Evolutionary conservation across 2,113 vertebrate species (phyloP).

Genomic region (Chaetorhynchus papuensis): DNA sequence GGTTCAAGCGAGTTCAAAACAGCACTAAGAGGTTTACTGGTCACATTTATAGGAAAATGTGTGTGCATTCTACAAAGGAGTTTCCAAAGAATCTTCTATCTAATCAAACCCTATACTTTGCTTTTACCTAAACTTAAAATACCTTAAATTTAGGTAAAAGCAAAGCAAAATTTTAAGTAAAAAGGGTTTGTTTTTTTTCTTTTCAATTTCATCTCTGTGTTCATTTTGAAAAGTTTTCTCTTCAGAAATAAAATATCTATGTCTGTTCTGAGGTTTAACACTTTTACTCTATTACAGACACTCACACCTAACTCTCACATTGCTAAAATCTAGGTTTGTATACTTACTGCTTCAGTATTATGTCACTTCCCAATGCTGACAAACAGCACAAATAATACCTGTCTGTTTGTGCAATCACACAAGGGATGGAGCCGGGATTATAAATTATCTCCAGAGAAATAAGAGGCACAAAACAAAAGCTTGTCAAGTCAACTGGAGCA

Average conservation of each 20-base stretch:
- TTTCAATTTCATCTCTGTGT: background rate
- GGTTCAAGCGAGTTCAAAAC: background rate
- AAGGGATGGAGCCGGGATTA: background rate
- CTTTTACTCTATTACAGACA: background rate
- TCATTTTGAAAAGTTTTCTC: background rate
- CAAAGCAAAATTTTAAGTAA: background rate
- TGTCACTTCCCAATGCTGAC: background rate
- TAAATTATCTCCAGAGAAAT: constrained; percentile 42
- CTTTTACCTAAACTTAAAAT: too few species aligned
- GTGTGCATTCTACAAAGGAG: background rate
- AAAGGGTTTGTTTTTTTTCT: rapidly evolving
- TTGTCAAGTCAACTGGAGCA: constrained; percentile 64
- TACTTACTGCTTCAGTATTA: background rate
- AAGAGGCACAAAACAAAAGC: constrained; percentile 28
- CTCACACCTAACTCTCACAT: background rate
- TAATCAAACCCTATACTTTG: background rate
- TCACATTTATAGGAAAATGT: background rate
- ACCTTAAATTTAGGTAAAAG: background rate
- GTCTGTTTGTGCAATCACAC: background rate
- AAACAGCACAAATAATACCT: background rate
- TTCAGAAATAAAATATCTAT: background rate
- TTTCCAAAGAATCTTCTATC: background rate
- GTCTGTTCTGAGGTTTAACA: background rate
- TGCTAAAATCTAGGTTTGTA: background rate
- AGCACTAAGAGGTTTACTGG: background rate